Evolutionary conservation across 2,888 invertebrate genomes (phyloP), one percentile per base, ranked within the genome.

Genomic region (Oeneis ivallda): DNA sequence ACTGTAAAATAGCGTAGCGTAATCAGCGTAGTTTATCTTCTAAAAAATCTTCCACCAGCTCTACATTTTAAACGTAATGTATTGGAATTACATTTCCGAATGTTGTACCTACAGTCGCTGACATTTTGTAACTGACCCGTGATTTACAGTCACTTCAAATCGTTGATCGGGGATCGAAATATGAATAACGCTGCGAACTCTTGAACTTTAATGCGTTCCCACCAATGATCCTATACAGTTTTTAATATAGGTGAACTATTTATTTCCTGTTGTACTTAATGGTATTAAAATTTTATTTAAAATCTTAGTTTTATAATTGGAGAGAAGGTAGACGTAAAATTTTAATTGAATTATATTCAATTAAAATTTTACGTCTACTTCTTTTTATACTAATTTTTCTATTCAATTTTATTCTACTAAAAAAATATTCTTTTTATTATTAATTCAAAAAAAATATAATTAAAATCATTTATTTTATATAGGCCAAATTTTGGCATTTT

Each of bases 171-270:
- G 66, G 68, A 66, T 52, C 74, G 73, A 78, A 80, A 79, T 73
- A 79, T 75, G 74, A 72, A 74, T 76, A 75, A 74, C 64, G 77
- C 70, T 72, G 75, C 81, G 79, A 82, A 82, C 79, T 54, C 39
- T 65, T 69, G 73, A 71, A 72, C 74, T 75, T 74, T 50, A 5
- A 15, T 34, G 70, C 39, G 26, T 76, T 76, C 75, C 74, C 75
- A 74, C 71, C 17, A 47, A 47, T 17, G 17, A 47, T 47, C 47
- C 47, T 15, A 17, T 17, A 17, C 15, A 47, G 9, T 47, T 47
- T 45, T 47, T 47, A 47, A 2, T 3, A 47, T 3, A 47, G 47
- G 17, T 17, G 15, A 8, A 2, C 15, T 15, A 0, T 47, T 0
- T 10, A 47, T 37, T 37, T 37, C 37, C 9, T 37, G 37, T 37